Percentiles rank a stretch among this genome's conserved stretches.
phyloP scores from a whole-genome alignment of 1,140 invertebrate species.

The Drepana arcuata region DNA sequence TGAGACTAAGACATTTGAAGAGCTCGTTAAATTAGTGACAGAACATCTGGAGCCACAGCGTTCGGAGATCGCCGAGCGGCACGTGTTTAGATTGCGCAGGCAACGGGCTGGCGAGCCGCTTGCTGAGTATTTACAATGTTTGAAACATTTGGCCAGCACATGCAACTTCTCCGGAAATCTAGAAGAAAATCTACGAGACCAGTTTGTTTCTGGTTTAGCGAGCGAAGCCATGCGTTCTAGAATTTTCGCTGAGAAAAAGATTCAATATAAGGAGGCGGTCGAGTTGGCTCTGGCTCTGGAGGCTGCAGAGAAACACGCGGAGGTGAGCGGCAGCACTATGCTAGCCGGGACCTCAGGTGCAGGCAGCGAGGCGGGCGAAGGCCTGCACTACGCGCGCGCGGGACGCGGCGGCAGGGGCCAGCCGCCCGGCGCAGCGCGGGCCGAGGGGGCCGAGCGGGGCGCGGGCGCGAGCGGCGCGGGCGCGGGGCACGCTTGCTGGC shows the following conservation, averaged over 20 bases:
- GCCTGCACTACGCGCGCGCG: not conserved
- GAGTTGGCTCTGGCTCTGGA: conserved; percentile 10
- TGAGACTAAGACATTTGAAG: conserved; percentile 13
- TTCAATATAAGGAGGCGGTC: conserved; percentile 7
- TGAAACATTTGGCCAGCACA: conserved; percentile 17
- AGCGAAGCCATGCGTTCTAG: conserved; percentile 10
- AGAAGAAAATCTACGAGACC: conserved; percentile 15
- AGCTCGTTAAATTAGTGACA: conserved; percentile 20
- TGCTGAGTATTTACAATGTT: conserved; percentile 11
- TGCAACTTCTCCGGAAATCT: conserved; percentile 7
- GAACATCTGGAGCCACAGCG: conserved; percentile 17
- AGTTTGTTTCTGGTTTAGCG: conserved; percentile 10
- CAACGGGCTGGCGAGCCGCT: conserved; percentile 13
- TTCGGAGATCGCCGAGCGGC: conserved; percentile 7
- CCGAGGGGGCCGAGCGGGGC: not conserved
- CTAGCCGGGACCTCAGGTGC: too few species aligned
- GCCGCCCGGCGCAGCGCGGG: not conserved
- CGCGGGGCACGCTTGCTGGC: not conserved
- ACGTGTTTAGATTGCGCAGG: conserved; percentile 18
- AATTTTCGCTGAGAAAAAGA: conserved; percentile 6
- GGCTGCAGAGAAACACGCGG: conserved; percentile 8
- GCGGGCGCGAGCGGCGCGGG: too few species aligned
- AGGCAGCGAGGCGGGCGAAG: too few species aligned
- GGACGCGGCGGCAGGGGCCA: not conserved
- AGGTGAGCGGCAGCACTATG: too few species aligned